Conservation (phyloP, 2,888 invertebrate species). For the Drosophila imparisetae region DNA sequence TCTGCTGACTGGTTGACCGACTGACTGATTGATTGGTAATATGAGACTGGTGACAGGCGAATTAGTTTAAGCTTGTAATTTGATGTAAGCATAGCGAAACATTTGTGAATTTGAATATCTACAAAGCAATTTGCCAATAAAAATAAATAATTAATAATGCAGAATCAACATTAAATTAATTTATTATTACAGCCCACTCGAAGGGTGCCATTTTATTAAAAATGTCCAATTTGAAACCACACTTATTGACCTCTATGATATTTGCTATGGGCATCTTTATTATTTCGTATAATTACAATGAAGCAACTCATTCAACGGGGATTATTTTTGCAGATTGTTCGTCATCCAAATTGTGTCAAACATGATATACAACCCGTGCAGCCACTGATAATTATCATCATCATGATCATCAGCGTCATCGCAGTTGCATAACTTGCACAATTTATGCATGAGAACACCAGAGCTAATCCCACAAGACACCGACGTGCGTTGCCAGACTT, state of each 20-base stretch:
- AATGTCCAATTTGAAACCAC: not conserved
- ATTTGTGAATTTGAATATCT: not conserved
- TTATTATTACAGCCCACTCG: not conserved
- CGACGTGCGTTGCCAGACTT: constrained; percentile 59
- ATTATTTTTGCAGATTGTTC: not conserved
- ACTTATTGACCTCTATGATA: not conserved
- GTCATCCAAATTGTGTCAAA: not conserved
- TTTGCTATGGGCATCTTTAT: not conserved
- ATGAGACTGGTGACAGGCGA: not conserved
- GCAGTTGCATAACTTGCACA: constrained; percentile 62
- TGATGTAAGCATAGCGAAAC: not conserved
- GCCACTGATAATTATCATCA: constrained; percentile 2
- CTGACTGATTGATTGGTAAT: not conserved
- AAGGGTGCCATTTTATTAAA: not conserved
- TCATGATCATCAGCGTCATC: constrained; percentile 10
- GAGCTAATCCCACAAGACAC: constrained; percentile 66
- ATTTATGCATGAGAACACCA: constrained; percentile 71
- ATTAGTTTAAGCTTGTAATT: not conserved
- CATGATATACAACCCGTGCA: constrained; percentile 16
- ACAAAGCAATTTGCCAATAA: not conserved
- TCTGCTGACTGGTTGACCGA: not conserved
- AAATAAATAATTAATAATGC: not conserved
- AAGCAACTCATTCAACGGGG: not conserved
- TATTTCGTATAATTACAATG: not conserved
- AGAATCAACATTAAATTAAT: not conserved